Base-by-base conservation (phyloP, 2,888 invertebrate genomes). In the Mythimna pallens region DNA sequence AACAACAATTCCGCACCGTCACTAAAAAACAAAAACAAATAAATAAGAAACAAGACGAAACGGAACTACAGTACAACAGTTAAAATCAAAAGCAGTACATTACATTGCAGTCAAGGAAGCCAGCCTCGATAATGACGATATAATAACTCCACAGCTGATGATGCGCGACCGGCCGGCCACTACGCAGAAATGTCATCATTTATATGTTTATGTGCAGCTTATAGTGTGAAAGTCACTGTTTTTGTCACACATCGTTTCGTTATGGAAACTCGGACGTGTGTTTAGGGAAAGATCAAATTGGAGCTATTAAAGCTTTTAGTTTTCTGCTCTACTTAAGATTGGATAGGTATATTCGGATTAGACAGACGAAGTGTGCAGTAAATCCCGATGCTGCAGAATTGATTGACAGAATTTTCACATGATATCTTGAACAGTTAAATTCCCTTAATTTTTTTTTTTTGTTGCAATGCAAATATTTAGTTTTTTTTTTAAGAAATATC, bases 191-290 rank as follows among this genome's bases (percentile, higher is more conserved):
- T 69, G 22, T 73, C 69, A 80, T 85, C 81, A 85, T 83, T 83
- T 80, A 69, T 79, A 72, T 65, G 71, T 83, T 75, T 73, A 83
- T 64, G 57, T 71, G 73, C 64, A 82, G 79, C 77, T 79, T 76
- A 82, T 64, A 77, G 72, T 84, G 86, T 83, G 86, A 85, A 83
- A 84, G 86, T 83, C 52, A 20, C 34, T 66, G 72, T 83, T 83
- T 80, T 83, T 83, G 71, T 71, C 36, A 43, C 55, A 63, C n/a
- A 50, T 65, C 67, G 62, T 58, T 79, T 70, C 3, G 62, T 65
- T 82, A 68, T 34, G 55, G 55, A 67, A 78, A 70, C 73, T 58
- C 43, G 64, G 30, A 14, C 52, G 43, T 55, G 34, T 64, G 22
- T 59, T 47, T 70, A 78, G 22, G 54, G 30, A 20, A 57, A 0